Base-by-base conservation (phyloP, 2,113 vertebrate genomes). In the Corythornis cristatus region DNA sequence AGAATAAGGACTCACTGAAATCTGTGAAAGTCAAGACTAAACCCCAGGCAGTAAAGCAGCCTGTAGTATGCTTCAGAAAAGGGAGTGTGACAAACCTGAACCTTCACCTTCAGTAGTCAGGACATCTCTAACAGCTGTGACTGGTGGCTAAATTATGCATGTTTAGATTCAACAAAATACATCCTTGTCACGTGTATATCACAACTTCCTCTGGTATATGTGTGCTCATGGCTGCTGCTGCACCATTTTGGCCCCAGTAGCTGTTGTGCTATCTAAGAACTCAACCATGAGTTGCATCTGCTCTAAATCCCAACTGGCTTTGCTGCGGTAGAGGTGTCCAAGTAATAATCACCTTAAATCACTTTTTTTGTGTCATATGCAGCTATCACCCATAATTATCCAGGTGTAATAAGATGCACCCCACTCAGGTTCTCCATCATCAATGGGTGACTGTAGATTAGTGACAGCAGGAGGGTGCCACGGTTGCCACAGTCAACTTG, bases 401-500 rank as follows among this genome's bases (percentile, higher is more conserved):
- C 19, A 81, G 21, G 16, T 74, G 22, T 35, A 62, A 43, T 43
- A 83, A 33, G 56, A 56, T 40, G 8, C 8, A 12, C 33, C 77
- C 93, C 31, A 33, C 8, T 77, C 1, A 4, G 8, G 9, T 84
- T 77, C 67, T 88, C 64, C 28, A 15, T 31, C 33, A 28, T 16
- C 0, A 1, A 21, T 57, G 43, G 29, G 62, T 2, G 6, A 28
- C 0, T 56, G 31, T 23, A 90, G 70, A 75, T 51, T 53, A 65
- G 10, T 0, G 4, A 71, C n/a, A 46, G 29, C 26, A 54, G 33
- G 37, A 77, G 22, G 26, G 8, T 6, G 3, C 22, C 0, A 0
- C 37, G 25, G 33, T 54, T 73, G n/a, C n/a, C 21, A 37, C 31
- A 11, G 18, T 48, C 67, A 65, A 16, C 11, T 43, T 71, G 56